phyloP scores from a whole-genome alignment of 1,140 invertebrate species.

The Sitodiplosis mosellana region DNA sequence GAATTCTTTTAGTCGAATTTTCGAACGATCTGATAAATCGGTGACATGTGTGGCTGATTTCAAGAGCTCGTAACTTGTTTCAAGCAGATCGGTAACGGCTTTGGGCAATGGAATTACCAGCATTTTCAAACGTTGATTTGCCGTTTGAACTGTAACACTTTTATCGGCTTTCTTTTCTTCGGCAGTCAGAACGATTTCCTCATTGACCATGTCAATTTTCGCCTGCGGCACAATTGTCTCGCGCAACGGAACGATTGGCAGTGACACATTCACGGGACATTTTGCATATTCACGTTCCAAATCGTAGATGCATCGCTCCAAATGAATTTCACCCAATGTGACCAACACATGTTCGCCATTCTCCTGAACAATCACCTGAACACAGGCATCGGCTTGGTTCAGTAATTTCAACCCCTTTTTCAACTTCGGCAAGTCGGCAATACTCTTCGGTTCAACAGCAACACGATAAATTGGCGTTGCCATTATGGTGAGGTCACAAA shows the following conservation, averaged over 20 bases:
- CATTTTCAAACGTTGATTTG: conserved; percentile 57
- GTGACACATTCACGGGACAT: conserved; percentile 74
- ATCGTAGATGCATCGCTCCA: conserved; percentile 86
- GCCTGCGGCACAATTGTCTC: conserved; percentile 80
- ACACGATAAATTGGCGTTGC: conserved; percentile 82
- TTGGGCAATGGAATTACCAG: conserved; percentile 62
- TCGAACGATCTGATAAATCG: conserved; percentile 12
- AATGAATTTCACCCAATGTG: conserved; percentile 93
- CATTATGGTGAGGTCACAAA: conserved; percentile 65
- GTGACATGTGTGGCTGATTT: conserved; percentile 25
- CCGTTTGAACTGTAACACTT: conserved; percentile 40
- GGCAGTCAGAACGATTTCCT: conserved; percentile 47
- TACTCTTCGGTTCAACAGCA: conserved; percentile 77
- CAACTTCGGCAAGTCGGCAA: conserved; percentile 63
- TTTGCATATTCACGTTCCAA: conserved; percentile 67
- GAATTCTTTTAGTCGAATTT: background rate
- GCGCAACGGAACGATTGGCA: conserved; percentile 89
- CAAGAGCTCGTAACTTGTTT: conserved; percentile 31
- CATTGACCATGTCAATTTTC: conserved; percentile 76
- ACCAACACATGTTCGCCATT: conserved; percentile 92
- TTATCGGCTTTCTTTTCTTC: conserved; percentile 30
- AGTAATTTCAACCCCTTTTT: conserved; percentile 38
- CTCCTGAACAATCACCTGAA: conserved; percentile 76
- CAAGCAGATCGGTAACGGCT: conserved; percentile 44
- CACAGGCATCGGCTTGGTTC: conserved; percentile 68